Base-by-base conservation (phyloP, 2,888 invertebrate species). In the Scaptomyza caliginosa region DNA sequence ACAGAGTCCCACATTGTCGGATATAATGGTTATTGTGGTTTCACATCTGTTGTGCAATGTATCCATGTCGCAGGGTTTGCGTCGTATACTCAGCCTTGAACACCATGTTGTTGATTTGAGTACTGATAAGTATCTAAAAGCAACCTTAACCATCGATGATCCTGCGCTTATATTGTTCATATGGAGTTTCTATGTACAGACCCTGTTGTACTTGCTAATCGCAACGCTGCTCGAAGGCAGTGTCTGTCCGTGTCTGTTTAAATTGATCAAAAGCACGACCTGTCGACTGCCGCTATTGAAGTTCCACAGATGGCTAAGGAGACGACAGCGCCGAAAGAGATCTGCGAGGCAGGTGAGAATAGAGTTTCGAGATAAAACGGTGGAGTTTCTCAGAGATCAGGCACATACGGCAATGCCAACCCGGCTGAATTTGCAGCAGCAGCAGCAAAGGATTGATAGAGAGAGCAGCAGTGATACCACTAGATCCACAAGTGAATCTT, bases 21-120 rank as follows among this genome's bases (percentile, higher is more conserved):
- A 42, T n/a, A 0, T 4, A 0, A 0, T 63, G 0, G n/a, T 59
- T 13, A 3, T 19, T 1, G 0, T 50, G 0, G 39, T 57, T 10
- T 24, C 65, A 0, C 7, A 64, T 1, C 2, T 73, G 0, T 16
- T 77, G 7, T 85, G 78, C 46, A 80, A 83, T 59, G 79, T 81
- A 32, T 48, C 77, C 0, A 17, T 81, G 2, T 51, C 64, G 11
- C 63, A 56, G 1, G 81, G 86, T 0, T 7, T 81, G 0, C 42
- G 34, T 2, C 39, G 50, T 4, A 23, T 81, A 3, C 11, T 78
- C 1, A 32, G 51, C 36, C 19, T 67, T 1, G 67, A 75, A 13
- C 34, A 42, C 0, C 32, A 56, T 16, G 4, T 36, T 1, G 7
- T 1, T 0, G 0, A 13, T 0, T 17, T 71, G 30, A 52, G 23